Percentiles rank a stretch among this genome's conserved stretches.
Conservation (phyloP, 2,888 invertebrate species). For the Arenicola marina region DNA sequence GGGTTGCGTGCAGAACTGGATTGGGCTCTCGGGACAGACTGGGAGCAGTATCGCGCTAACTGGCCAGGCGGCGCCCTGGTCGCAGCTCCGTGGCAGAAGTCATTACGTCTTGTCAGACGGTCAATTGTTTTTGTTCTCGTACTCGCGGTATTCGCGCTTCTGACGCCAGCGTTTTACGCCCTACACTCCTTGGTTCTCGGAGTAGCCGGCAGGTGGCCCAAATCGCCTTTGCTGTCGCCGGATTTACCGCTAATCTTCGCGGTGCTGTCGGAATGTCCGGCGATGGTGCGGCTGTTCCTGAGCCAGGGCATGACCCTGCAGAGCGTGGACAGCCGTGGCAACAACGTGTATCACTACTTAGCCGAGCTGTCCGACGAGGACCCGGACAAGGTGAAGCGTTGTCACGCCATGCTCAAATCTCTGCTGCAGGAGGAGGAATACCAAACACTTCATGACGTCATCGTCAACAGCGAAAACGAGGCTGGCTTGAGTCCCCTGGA, state of each 20-base stretch:
- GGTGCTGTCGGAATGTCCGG: background rate
- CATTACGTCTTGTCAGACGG: too few relatives aligned
- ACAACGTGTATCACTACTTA: too few relatives aligned
- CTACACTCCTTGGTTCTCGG: background rate
- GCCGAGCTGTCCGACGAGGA: background rate
- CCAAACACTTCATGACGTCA: background rate
- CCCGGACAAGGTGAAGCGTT: background rate
- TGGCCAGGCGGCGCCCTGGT: background rate
- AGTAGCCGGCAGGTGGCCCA: too few relatives aligned
- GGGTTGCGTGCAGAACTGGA: background rate
- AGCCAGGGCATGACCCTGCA: background rate
- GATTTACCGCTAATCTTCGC: conserved; percentile 1
- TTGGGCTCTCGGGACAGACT: background rate
- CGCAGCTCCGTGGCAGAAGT: background rate
- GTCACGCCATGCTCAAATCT: background rate
- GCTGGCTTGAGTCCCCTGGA: background rate
- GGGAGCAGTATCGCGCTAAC: background rate
- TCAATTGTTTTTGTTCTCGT: background rate
- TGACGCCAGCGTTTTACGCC: conserved; percentile 4
- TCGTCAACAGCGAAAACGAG: background rate
- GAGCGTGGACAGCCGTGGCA: background rate
- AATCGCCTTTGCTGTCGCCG: background rate
- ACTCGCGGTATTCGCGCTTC: background rate
- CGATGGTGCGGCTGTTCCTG: background rate
- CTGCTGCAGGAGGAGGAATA: background rate